Conservation (phyloP, 2,797 vertebrate species). For the Lagodon rhomboides region DNA sequence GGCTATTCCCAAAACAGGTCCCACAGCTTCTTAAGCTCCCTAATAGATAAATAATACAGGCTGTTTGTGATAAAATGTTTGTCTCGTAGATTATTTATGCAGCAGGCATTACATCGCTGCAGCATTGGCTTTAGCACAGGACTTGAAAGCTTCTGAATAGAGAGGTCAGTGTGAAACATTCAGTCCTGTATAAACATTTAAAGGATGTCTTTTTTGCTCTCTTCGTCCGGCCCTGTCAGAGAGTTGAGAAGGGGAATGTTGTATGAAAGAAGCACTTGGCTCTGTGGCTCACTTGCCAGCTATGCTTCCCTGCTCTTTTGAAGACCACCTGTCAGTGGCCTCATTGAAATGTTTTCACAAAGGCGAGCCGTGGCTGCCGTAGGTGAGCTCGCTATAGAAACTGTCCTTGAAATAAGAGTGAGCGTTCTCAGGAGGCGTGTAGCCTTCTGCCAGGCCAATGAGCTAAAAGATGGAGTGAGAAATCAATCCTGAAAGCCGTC, state of each 20-base stretch:
- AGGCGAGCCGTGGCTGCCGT: slow-evolving; percentile 54
- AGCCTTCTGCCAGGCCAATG: slow-evolving; percentile 56
- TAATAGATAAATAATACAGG: slow-evolving; percentile 76
- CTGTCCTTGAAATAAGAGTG: slow-evolving; percentile 71
- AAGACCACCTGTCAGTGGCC: slow-evolving; percentile 78
- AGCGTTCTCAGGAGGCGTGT: slow-evolving; percentile 66
- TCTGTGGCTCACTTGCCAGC: slow-evolving; percentile 63
- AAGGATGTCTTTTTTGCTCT: slow-evolving; percentile 37
- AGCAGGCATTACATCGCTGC: slow-evolving; percentile 54
- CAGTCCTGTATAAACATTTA: slow-evolving; percentile 71
- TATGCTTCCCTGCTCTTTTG: slow-evolving; percentile 71
- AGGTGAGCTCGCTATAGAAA: slow-evolving; percentile 59
- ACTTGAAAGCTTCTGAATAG: slow-evolving; percentile 57
- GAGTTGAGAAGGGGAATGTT: slow-evolving; percentile 52
- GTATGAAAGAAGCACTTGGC: slow-evolving; percentile 61
- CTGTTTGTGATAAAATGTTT: slow-evolving; percentile 74
- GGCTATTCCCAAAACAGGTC: slow-evolving; percentile 68
- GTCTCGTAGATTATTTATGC: slow-evolving; percentile 74
- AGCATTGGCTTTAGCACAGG: slow-evolving; percentile 37
- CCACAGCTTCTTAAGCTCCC: slow-evolving; percentile 67
- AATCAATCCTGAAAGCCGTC: slow-evolving; percentile 50
- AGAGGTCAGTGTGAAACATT: slow-evolving; percentile 60
- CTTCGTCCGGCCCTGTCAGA: slow-evolving; percentile 57
- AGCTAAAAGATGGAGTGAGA: slow-evolving; percentile 56
- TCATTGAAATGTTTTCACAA: slow-evolving; percentile 79